Evolutionary conservation across 2,888 invertebrate genomes (phyloP).

Genomic region (Caenorhabditis doughertyi): DNA sequence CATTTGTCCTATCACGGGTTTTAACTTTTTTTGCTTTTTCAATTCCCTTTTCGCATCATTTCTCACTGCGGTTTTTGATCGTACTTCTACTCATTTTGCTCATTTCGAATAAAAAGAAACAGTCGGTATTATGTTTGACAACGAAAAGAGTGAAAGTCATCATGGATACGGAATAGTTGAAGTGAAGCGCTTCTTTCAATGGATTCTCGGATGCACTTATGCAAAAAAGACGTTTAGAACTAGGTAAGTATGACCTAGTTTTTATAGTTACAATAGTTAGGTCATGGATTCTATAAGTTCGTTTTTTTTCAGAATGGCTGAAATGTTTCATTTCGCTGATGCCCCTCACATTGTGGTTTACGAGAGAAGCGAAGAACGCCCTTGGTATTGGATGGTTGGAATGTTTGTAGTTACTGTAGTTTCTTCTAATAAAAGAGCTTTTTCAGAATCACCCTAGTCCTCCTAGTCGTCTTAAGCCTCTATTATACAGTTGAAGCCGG

Average conservation of each 20-base stretch:
- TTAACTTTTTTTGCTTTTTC: neutral
- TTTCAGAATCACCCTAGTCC: constrained; percentile 54
- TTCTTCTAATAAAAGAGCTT: neutral
- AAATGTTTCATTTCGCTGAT: constrained; percentile 58
- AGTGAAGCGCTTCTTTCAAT: constrained; percentile 54
- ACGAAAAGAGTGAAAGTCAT: neutral
- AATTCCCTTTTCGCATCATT: neutral
- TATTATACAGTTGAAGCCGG: constrained; percentile 50
- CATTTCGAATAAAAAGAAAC: constrained; percentile 44
- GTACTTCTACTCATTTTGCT: constrained; percentile 38
- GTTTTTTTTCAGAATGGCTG: constrained; percentile 29
- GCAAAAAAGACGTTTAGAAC: constrained; percentile 50
- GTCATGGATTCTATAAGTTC: too few relatives aligned
- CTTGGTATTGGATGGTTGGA: constrained; percentile 56
- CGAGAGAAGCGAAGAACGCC: constrained; percentile 33
- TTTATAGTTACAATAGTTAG: too few relatives aligned
- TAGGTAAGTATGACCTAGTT: too few relatives aligned
- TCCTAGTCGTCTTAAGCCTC: constrained; percentile 39
- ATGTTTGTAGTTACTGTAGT: constrained; percentile 26
- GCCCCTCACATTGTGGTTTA: constrained; percentile 54
- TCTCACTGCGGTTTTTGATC: constrained; percentile 41
- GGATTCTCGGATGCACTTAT: constrained; percentile 62
- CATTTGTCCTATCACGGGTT: constrained; percentile 12
- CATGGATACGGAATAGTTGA: constrained; percentile 8
- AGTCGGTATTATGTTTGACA: constrained; percentile 10